phyloP scores from a whole-genome alignment of 1,140 invertebrate species.

The Neelides sp. region DNA sequence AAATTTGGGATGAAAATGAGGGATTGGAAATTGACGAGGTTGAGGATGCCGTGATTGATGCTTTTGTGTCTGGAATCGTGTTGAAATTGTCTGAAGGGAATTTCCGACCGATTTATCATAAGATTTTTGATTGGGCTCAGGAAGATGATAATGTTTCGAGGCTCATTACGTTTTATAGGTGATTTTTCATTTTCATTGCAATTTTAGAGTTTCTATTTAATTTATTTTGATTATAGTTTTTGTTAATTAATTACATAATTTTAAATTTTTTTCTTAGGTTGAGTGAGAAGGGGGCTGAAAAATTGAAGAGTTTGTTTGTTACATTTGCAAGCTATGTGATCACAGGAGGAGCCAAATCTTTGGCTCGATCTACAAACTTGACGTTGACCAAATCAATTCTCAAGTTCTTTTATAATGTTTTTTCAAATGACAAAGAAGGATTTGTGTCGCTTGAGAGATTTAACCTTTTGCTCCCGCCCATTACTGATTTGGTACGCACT shows the following conservation, averaged over 20 bases:
- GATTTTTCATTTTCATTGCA: conserved; percentile 17
- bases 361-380: conserved; percentile 42
- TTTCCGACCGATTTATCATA: conserved; percentile 74
- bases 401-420: conserved; percentile 29
- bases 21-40: conserved; percentile 36
- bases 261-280: conserved; percentile 27
- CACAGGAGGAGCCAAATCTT: conserved; percentile 56
- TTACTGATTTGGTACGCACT: conserved; percentile 29
- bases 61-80: conserved; percentile 55
- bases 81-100: conserved; percentile 75
- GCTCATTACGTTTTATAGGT: conserved; percentile 65
- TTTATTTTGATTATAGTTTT: no score
- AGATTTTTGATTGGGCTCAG: conserved; percentile 66
- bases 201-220: conserved; percentile 8
- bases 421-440: conserved; percentile 29
- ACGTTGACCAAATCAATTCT: conserved; percentile 21
- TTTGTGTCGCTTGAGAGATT: conserved; percentile 29
- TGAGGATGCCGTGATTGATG: conserved; percentile 59
- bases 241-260: conserved; percentile 4
- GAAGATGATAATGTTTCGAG: conserved; percentile 44
- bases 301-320: conserved; percentile 73
- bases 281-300: conserved; percentile 44
- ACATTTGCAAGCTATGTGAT: conserved; percentile 75
- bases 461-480: conserved; percentile 22
- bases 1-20: conserved; percentile 38